Conservation (phyloP, 2,888 invertebrate genomes). For the Machimus rusticus region DNA sequence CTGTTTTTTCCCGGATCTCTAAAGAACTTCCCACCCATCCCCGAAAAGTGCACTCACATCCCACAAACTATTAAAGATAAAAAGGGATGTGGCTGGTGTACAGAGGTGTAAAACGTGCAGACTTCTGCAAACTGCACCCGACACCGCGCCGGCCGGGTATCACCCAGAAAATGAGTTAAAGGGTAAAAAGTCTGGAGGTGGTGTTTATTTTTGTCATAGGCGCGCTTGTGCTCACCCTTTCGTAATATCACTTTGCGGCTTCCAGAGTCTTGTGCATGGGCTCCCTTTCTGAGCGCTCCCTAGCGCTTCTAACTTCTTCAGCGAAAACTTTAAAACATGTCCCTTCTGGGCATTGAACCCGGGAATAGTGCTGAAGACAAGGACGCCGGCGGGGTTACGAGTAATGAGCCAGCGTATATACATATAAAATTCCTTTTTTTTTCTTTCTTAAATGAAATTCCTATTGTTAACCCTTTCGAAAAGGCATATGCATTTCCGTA, state of each 20-base stretch:
- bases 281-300: not conserved
- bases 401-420: not conserved
- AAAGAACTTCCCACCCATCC: constrained; percentile 1
- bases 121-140: not conserved
- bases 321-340: constrained; percentile 7
- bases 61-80: constrained; percentile 1
- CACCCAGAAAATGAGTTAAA: not conserved
- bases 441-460: not conserved
- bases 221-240: not conserved
- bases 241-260: not conserved
- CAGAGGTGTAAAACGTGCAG: not conserved
- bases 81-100: not conserved
- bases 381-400: not conserved
- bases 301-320: not conserved
- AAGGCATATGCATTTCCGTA: not conserved
- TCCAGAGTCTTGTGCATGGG: not conserved
- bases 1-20: not conserved
- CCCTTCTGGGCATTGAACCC: constrained; percentile 19
- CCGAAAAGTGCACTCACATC: not conserved
- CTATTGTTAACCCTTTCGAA: not conserved
- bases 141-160: not conserved
- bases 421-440: not conserved
- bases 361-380: not conserved
- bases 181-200: constrained; percentile 3
- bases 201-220: not conserved